Base-by-base conservation (phyloP, 2,113 vertebrate genomes). In the Rhinoptilus africanus region DNA sequence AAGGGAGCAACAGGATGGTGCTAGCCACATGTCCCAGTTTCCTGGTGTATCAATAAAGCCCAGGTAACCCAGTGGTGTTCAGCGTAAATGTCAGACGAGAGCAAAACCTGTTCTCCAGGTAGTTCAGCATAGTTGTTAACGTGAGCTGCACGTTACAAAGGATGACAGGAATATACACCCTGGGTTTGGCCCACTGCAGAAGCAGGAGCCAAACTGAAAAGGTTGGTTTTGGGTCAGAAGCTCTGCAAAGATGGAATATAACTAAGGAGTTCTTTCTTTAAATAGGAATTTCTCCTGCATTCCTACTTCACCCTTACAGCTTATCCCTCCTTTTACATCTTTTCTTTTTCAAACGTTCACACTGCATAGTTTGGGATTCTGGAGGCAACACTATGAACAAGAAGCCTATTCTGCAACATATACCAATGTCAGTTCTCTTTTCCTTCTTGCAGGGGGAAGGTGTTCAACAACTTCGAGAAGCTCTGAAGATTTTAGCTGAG, bases 401-500 rank as follows among this genome's bases (percentile, higher is more conserved):
- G 47, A 72, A 76, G 35, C 34, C n/a, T 39, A 1, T 27, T 59
- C 63, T 67, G 22, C 39, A 63, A 22, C 24, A 7, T 6, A 14
- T 11, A 15, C 57, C 39, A 68, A 66, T 18, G 45, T 59, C 24
- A 4, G 32, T 50, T 73, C 68, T 53, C 11, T 54, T 85, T 76
- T 26, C 62, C 63, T 39, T 85, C 67, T 67, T 50, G 14, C 89
- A 99, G 99, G 98, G 98, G 2, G 99, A 99, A 91, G 98, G 98
- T 6, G 98, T 99, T n/a, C 99, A 99, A 77, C 99, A 99, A 89
- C 98, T 99, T 88, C 98, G 99, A 80, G 99, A 99, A 93, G 99
- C 99, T n/a, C 97, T 99, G 97, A 99, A 99, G 98, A 99, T 99
- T 98, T 98, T 99, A 96, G 99, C 99, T 0, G 99, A 99, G 98